A percentile compares a stretch with the other conserved stretches of the same genome.
Evolutionary conservation across 2,888 invertebrate genomes (phyloP).

Genomic region (Amiota mariae): DNA sequence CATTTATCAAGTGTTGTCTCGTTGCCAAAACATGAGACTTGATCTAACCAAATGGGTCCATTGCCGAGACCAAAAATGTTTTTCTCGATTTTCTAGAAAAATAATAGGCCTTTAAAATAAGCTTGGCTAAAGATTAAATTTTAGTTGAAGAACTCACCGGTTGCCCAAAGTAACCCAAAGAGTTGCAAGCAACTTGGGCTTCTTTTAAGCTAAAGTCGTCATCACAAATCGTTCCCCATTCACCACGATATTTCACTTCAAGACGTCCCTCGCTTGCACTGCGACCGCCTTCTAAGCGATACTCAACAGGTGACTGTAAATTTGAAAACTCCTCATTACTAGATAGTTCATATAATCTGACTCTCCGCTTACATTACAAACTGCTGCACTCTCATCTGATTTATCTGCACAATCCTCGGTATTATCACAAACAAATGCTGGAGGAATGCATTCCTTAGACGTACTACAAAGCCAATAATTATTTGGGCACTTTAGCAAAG

Average conservation of each 20-base stretch:
- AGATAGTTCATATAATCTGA: background rate
- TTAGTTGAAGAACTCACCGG: conserved; percentile 61
- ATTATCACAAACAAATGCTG: conserved; percentile 79
- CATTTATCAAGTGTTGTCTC: conserved; percentile 79
- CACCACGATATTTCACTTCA: conserved; percentile 80
- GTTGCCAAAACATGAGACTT: conserved; percentile 80
- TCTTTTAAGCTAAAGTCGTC: conserved; percentile 81
- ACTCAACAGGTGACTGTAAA: conserved; percentile 73
- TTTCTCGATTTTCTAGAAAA: conserved; percentile 64
- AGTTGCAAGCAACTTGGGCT: conserved; percentile 79
- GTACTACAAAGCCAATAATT: conserved; percentile 79
- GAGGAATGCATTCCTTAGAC: conserved; percentile 78
- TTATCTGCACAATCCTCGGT: conserved; percentile 79
- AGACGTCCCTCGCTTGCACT: conserved; percentile 78
- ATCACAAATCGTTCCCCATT: conserved; percentile 87
- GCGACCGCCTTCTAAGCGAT: conserved; percentile 78
- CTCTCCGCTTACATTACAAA: conserved; percentile 76
- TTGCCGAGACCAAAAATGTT: conserved; percentile 72
- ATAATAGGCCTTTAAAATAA: background rate
- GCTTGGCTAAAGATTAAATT: background rate
- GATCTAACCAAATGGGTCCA: conserved; percentile 83
- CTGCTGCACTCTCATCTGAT: conserved; percentile 77
- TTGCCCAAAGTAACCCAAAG: conserved; percentile 76
- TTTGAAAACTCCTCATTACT: background rate
- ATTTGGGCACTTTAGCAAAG: conserved; percentile 76